Percentiles rank a stretch among this genome's conserved stretches.
phyloP scores from a whole-genome alignment of 2,888 invertebrate species.

The Agrochola lota region DNA sequence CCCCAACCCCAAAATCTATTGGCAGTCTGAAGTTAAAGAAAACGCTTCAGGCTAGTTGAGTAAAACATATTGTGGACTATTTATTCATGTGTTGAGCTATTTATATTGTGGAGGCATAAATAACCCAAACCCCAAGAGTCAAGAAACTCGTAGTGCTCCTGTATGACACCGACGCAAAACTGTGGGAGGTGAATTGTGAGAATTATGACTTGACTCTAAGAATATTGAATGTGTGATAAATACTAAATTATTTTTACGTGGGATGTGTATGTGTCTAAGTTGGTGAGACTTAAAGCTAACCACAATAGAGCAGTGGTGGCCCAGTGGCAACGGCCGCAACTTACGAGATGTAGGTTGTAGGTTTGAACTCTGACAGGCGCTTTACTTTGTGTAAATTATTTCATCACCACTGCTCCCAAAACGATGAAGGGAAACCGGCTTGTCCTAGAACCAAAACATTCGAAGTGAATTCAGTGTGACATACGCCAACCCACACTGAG shows the following conservation, averaged over 20 bases:
- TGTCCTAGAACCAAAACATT: too few species aligned
- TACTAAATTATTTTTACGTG: neutral
- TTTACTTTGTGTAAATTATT: too few species aligned
- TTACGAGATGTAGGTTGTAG: too few species aligned
- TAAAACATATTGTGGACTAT: neutral
- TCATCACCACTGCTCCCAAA: too few species aligned
- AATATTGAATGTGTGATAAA: constrained; percentile 34
- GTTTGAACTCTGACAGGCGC: too few species aligned
- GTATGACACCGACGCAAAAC: constrained; percentile 16
- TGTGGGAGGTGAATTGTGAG: neutral
- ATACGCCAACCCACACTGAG: too few species aligned
- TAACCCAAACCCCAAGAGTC: neutral
- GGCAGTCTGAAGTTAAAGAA: neutral
- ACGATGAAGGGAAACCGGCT: too few species aligned
- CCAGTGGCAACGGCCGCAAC: too few species aligned
- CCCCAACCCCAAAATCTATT: neutral
- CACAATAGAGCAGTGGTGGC: too few species aligned
- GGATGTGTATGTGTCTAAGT: neutral
- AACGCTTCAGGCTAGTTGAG: neutral
- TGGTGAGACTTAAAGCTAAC: too few species aligned
- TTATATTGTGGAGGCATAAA: neutral
- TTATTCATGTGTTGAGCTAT: neutral
- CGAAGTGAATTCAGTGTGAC: too few species aligned
- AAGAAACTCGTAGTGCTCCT: neutral
- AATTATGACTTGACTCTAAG: constrained; percentile 14